Conservation (phyloP, 2,113 vertebrate species). For the Notechis scutatus region DNA sequence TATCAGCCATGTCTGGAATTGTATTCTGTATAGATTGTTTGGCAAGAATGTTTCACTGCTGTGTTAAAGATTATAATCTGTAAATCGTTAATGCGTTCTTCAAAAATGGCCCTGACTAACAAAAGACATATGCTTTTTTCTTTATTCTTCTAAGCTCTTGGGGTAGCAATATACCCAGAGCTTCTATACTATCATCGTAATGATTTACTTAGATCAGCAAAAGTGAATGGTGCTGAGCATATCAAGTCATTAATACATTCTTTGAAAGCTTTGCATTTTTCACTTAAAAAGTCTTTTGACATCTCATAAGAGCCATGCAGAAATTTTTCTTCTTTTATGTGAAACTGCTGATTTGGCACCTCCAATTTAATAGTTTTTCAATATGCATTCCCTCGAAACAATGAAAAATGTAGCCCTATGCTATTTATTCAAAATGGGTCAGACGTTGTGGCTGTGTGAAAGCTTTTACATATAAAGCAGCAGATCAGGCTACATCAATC, state of each 20-base stretch:
- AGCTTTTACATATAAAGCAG: not conserved
- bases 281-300: not conserved
- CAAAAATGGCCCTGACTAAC: not conserved
- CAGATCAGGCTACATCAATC: not conserved
- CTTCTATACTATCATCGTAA: not conserved
- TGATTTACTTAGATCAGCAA: constrained; percentile 12
- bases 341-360: not conserved
- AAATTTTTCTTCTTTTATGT: not conserved
- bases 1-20: not conserved
- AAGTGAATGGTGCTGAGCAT: not conserved
- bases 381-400: not conserved
- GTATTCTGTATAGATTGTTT: not conserved
- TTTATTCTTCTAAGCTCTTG: not conserved
- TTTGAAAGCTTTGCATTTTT: constrained; percentile 1
- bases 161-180: not conserved
- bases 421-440: not conserved
- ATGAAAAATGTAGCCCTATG: not conserved
- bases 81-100: not conserved
- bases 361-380: not conserved
- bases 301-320: not conserved
- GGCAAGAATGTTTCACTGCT: not conserved
- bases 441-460: not conserved
- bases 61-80: not conserved
- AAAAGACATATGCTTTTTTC: not conserved
- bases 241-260: constrained; percentile 9